Conservation (phyloP, 2,113 vertebrate species). For the Nymphicus hollandicus region DNA sequence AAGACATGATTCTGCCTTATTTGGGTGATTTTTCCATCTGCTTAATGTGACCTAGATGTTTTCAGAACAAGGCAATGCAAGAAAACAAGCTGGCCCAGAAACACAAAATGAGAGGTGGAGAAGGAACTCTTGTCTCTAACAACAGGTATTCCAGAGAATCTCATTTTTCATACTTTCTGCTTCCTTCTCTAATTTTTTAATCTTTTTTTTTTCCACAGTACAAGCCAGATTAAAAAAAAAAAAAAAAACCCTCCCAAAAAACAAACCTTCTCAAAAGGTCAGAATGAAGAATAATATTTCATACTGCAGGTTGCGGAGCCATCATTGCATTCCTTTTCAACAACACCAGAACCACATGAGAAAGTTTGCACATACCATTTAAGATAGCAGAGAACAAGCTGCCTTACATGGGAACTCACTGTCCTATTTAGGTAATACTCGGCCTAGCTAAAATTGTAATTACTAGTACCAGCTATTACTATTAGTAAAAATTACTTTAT, state of each 20-base stretch:
- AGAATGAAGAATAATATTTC: not conserved
- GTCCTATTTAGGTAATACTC: not conserved
- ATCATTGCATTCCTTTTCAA: constrained; percentile 1
- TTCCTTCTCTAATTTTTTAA: not conserved
- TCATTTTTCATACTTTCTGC: not conserved
- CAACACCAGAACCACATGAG: not conserved
- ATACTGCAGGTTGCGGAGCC: not conserved
- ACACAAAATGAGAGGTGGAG: not conserved
- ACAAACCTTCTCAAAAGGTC: not conserved
- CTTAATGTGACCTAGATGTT: not conserved
- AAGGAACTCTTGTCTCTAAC: not conserved
- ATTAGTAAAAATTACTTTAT: not conserved
- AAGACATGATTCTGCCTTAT: not conserved
- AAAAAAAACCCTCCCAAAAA: not conserved
- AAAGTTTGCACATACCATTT: not conserved
- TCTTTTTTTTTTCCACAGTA: not conserved
- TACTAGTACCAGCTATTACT: not conserved
- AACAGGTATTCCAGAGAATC: not conserved
- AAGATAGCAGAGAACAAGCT: not conserved
- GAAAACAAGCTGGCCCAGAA: not conserved
- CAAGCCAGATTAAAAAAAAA: not conserved
- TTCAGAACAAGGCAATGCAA: not conserved
- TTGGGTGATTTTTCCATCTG: not conserved
- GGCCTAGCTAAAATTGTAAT: not conserved
- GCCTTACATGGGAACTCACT: not conserved